Conservation (phyloP, 2,113 vertebrate genomes). For the Eolophus roseicapilla region DNA sequence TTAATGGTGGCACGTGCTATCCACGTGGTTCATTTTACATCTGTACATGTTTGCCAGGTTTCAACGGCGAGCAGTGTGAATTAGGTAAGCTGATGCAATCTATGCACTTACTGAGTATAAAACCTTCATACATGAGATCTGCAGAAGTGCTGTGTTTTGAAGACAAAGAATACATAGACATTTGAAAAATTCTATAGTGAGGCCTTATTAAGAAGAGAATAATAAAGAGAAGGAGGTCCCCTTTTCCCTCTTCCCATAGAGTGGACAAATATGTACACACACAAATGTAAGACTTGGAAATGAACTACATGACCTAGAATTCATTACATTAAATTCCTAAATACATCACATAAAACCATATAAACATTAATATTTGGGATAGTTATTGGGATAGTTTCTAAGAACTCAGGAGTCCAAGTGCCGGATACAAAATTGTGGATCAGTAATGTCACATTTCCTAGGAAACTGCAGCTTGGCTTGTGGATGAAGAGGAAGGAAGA, state of each 20-base stretch:
- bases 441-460: not conserved
- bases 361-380: not conserved
- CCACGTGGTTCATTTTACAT: constrained; percentile 77
- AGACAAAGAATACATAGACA: not conserved
- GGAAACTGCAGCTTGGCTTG: not conserved
- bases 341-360: not conserved
- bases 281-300: not conserved
- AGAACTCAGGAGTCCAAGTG: not conserved
- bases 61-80: constrained; percentile 88
- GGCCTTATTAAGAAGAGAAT: not conserved
- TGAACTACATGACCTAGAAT: not conserved
- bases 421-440: not conserved
- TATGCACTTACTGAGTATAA: not conserved
- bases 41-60: constrained; percentile 91
- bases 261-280: not conserved
- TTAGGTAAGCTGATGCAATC: constrained; percentile 78
- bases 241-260: not conserved
- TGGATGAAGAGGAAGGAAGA: not conserved
- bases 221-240: not conserved
- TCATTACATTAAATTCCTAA: not conserved
- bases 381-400: not conserved
- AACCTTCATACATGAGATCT: not conserved
- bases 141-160: not conserved
- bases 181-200: not conserved
- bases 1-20: constrained; percentile 89